Percentiles rank a stretch among this genome's conserved stretches.
phyloP scores from a whole-genome alignment of 2,888 invertebrate genomes.

The Zelleria hepariella region DNA sequence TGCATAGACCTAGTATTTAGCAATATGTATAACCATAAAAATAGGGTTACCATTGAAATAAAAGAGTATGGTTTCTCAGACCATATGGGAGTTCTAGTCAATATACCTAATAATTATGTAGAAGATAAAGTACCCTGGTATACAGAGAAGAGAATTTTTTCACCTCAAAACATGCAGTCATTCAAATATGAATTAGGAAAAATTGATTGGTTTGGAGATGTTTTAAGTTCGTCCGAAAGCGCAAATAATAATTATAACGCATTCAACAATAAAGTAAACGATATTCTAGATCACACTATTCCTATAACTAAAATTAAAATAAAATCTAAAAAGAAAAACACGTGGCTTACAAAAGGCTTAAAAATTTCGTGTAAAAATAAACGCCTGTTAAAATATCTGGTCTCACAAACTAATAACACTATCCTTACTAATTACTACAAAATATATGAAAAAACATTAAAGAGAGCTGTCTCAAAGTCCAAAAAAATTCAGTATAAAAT shows the following conservation, averaged over 20 bases:
- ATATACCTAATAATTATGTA: background rate
- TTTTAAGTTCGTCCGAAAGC: background rate
- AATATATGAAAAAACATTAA: conserved; percentile 12
- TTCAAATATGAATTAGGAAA: background rate
- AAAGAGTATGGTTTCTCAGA: background rate
- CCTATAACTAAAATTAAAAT: background rate
- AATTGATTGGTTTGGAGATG: background rate
- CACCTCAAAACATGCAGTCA: background rate
- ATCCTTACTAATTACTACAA: conserved; percentile 8
- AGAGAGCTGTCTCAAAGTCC: conserved; percentile 6
- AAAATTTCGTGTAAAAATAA: background rate
- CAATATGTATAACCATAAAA: background rate
- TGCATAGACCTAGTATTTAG: background rate
- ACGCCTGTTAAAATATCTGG: background rate
- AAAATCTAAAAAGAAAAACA: background rate
- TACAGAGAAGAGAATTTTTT: background rate
- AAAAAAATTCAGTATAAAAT: conserved; percentile 10
- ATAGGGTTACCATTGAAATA: background rate
- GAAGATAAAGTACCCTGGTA: background rate
- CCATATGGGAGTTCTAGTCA: background rate
- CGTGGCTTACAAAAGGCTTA: background rate
- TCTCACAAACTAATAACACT: background rate
- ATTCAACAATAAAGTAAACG: background rate
- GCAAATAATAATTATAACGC: background rate
- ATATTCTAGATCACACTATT: background rate